Base-by-base conservation (phyloP, 2,888 invertebrate genomes). In the Phengaris alcon region DNA sequence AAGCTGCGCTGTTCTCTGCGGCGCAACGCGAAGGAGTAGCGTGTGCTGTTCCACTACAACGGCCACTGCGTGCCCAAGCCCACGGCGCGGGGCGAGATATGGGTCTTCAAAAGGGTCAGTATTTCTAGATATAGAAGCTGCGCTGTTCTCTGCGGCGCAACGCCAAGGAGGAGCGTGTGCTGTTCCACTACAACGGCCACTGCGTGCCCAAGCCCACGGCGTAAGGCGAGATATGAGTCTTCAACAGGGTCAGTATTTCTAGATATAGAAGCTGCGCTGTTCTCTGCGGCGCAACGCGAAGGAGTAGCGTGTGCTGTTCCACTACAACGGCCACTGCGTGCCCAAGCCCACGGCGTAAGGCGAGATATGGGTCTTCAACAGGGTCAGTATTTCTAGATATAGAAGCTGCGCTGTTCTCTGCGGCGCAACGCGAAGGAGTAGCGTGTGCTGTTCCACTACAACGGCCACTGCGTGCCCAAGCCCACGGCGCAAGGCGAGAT, bases 161-260 rank as follows among this genome's bases (percentile, higher is more conserved):
- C 91, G 99, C 99, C 6, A 99, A 99, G 91, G 22, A 22, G 22
- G 22, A 22, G 22, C 22, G 22, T 22, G 22, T 22, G 22, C 22
- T 22, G 22, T 22, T 22, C 22, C 22, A 22, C 91, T 99, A 99
- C 90, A 99, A 99, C 90, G 99, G 99, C 0, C 99, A 99, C 88
- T 99, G 99, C 22, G 99, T 99, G 77, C 99, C 99, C 68, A 97
- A 97, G 88, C 99, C 99, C 54, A 99, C 99, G 10, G 94, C 96
- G 22, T 99, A 99, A 92, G 99, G 99, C 9, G 99, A 99, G 94
- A 98, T 99, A 83, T 99, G 99, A 99, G 99, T 99, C 5, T 99
- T 99, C 93, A 99, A 99, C 92, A 96, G 97, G 93, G 97, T 97
- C 87, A 87, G 22, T 22, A 22, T 22, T 75, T 73, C 2, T 82